Conservation (phyloP, 2,113 vertebrate species). For the Sisor rabdophorus region DNA sequence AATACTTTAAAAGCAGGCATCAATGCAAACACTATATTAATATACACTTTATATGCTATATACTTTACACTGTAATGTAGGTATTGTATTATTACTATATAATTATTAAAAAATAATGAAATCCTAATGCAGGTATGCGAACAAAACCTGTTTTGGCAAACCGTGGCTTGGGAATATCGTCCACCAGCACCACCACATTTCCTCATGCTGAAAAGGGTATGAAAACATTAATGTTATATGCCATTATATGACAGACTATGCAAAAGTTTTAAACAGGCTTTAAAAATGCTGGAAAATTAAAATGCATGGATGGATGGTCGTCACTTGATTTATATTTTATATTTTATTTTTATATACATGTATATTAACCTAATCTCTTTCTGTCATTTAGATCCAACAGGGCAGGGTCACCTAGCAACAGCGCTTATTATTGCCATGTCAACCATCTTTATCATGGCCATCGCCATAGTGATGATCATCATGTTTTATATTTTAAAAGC, state of each 20-base stretch:
- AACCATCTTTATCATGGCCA: conserved; percentile 98
- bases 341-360: too few species aligned
- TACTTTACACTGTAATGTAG: too few species aligned
- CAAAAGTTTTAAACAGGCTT: too few species aligned
- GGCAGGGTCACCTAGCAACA: conserved; percentile 92
- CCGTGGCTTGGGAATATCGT: conserved; percentile 69
- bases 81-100: too few species aligned
- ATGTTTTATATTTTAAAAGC: conserved; percentile 98
- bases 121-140: conserved; percentile 71
- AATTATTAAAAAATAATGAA: neutral
- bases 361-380: neutral
- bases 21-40: too few species aligned
- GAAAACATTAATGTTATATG: neutral
- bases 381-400: conserved; percentile 72
- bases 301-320: too few species aligned
- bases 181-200: conserved; percentile 80
- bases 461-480: conserved; percentile 96
- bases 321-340: too few species aligned
- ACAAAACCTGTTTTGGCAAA: conserved; percentile 61
- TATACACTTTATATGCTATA: too few species aligned
- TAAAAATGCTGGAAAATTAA: too few species aligned
- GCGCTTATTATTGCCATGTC: conserved; percentile 98
- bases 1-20: too few species aligned
- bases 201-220: conserved; percentile 86
- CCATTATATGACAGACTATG: neutral